Conservation (phyloP, 2,113 vertebrate species). For the Rhombomys opimus region DNA sequence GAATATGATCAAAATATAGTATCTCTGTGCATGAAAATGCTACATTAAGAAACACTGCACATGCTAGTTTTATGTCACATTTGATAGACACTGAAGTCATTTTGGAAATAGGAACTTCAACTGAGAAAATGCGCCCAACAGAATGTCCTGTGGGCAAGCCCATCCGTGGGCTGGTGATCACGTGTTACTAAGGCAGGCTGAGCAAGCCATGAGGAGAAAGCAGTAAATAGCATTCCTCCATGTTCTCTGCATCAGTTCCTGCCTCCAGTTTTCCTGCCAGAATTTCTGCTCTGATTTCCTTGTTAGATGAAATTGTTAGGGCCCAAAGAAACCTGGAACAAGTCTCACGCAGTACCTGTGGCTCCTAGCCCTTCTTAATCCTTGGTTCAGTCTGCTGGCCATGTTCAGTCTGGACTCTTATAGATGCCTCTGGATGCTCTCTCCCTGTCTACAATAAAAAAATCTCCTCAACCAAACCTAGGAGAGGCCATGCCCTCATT, state of each 20-base stretch:
- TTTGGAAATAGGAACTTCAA: background rate
- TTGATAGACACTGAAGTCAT: background rate
- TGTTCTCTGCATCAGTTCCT: background rate
- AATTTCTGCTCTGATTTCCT: background rate
- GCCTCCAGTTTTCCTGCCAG: background rate
- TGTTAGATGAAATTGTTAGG: background rate
- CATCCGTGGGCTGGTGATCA: background rate
- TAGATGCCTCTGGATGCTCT: background rate
- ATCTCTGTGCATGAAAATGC: background rate
- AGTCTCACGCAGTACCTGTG: background rate
- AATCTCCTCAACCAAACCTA: background rate
- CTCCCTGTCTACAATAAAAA: background rate
- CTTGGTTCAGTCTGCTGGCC: background rate
- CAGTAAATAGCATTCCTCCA: background rate
- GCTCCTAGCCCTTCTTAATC: background rate
- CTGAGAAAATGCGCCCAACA: background rate
- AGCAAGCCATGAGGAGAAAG: background rate
- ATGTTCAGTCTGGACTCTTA: background rate
- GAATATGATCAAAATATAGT: background rate
- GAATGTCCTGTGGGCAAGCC: background rate
- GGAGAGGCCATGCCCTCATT: background rate
- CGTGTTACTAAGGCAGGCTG: background rate
- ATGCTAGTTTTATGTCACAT: background rate
- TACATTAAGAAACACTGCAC: background rate
- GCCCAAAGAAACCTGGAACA: background rate